Percentiles rank a stretch among this genome's conserved stretches.
These are phyloP conservation scores for Origma solitaria DNA, from an alignment of 2,113 vertebrate species.

Conservation along the genomic window DNA sequence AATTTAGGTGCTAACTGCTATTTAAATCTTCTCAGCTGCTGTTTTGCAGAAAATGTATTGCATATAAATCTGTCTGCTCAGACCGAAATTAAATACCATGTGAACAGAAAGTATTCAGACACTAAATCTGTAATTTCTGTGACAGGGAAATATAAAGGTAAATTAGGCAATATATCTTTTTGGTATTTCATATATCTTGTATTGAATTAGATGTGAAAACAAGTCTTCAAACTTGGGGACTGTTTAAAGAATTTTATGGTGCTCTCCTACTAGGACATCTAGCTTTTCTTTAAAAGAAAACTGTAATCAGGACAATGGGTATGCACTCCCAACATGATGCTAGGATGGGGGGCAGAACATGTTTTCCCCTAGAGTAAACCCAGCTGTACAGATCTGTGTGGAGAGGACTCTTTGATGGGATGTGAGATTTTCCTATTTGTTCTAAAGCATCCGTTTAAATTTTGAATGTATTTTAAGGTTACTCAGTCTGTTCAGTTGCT, in stretches of 20 bases:
- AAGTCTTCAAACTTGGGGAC: neutral
- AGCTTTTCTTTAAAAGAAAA: neutral
- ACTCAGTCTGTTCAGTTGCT: neutral
- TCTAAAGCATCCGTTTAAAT: neutral
- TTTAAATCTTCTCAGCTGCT: slow-evolving; percentile 35
- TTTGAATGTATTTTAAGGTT: neutral
- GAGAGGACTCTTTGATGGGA: neutral
- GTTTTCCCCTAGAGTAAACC: neutral
- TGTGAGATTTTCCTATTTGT: neutral
- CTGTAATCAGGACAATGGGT: neutral
- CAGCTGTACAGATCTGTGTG: neutral
- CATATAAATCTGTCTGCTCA: neutral
- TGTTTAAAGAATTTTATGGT: neutral
- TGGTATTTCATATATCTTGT: neutral
- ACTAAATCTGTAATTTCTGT: neutral
- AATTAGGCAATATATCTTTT: neutral
- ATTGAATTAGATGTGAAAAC: neutral
- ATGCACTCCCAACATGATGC: neutral
- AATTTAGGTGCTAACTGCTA: slow-evolving; percentile 3
- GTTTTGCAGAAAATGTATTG: neutral
- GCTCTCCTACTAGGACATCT: neutral
- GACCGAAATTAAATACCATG: neutral
- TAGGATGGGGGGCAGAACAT: neutral
- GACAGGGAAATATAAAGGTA: neutral
- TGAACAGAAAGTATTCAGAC: neutral